Base-by-base conservation (phyloP, 2,113 vertebrate species). In the Telmatochromis sp. region DNA sequence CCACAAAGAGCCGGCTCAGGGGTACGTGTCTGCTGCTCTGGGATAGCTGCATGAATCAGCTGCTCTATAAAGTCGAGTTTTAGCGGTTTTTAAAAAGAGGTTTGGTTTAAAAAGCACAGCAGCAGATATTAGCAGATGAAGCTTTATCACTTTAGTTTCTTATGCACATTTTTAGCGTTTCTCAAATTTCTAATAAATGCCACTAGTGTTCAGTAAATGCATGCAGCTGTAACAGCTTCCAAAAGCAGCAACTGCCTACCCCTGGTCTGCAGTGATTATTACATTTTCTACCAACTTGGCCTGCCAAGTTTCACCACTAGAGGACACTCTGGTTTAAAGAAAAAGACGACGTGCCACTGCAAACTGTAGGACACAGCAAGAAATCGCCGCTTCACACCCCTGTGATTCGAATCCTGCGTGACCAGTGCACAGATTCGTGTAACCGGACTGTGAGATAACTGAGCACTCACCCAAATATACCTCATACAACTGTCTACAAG, bases 241-340 rank as follows among this genome's bases (percentile, higher is more conserved):
- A 42, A 84, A 73, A 89, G 83, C 89, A 86, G 81, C 53, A 54
- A 21, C 71, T 84, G 87, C 79, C 26, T 9, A 45, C 90, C 87
- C 93, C 89, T 85, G 82, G 78, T 86, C 90, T 80, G 81, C 80
- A 92, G 93, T 7, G 75, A 63, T 82, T 58, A 84, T 51, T 80
- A 93, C 75, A 91, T 84, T 93, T 81, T 91, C 90, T 93, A 80
- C 89, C 55, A 96, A 97, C 97, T 96, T 95, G 97, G 97, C 98
- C 98, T 96, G 97, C 98, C 97, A 98, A 97, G 97, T 96, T 91
- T 94, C 89, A 92, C 91, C 96, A 91, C 88, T 92, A 95, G 95
- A 93, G 91, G 96, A 88, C 95, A 93, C 94, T 95, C 94, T 94
- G 81, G 89, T 93, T 94, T 92, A 89, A 95, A 93, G 80, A 91